Evolutionary conservation across 2,797 vertebrate genomes (phyloP).

Genomic region (Ammospiza maritima): DNA sequence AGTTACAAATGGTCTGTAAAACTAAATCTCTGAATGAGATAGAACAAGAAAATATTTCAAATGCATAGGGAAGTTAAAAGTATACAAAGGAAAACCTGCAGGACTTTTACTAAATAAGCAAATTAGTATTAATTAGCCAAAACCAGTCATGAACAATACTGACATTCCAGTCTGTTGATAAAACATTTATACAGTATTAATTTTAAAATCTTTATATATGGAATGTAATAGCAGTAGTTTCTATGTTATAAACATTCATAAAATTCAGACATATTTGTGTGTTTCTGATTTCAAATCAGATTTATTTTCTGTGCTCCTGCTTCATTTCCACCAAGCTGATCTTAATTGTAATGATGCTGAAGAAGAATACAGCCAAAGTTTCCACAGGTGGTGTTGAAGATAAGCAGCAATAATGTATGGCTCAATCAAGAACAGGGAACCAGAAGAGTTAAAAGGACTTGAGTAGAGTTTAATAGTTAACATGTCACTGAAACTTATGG

Average conservation of each 20-base stretch:
- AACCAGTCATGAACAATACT: neutral
- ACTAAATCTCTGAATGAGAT: neutral
- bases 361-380: neutral
- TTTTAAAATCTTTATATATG: neutral
- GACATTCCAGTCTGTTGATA: neutral
- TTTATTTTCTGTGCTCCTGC: neutral
- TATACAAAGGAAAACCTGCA: neutral
- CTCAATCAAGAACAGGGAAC: neutral
- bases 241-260: neutral
- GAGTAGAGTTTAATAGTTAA: neutral
- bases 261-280: neutral
- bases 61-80: neutral
- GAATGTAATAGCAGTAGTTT: neutral
- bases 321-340: neutral
- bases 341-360: neutral
- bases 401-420: neutral
- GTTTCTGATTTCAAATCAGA: neutral
- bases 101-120: neutral
- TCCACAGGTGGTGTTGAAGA: neutral
- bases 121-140: neutral
- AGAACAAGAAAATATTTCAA: neutral
- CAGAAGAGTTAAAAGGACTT: neutral
- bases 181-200: neutral
- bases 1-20: neutral
- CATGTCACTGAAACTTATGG: neutral